Conservation (phyloP, 1,140 invertebrate species). For the Paramacrobiotus metropolitanus region DNA sequence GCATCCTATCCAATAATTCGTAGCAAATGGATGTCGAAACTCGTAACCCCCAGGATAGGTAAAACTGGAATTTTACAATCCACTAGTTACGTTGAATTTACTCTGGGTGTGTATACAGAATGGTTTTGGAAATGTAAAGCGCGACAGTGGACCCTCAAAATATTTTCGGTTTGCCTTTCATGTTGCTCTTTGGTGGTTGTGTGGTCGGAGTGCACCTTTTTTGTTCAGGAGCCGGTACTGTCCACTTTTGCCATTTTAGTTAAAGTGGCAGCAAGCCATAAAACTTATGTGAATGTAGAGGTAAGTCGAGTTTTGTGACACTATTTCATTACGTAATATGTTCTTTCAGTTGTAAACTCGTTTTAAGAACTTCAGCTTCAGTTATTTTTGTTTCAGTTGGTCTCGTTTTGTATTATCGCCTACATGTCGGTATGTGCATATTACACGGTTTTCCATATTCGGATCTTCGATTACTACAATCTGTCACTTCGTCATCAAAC, state of each 20-base stretch:
- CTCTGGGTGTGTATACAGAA: conserved; percentile 33
- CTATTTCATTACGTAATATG: neutral
- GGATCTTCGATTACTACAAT: conserved; percentile 87
- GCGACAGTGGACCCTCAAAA: conserved; percentile 44
- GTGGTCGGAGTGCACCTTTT: conserved; percentile 97
- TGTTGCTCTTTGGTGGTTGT: conserved; percentile 67
- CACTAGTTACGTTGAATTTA: neutral
- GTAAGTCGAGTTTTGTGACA: conserved; percentile 30
- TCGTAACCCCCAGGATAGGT: neutral
- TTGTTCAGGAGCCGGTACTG: conserved; percentile 60
- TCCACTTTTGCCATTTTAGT: conserved; percentile 85
- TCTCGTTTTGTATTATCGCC: conserved; percentile 66
- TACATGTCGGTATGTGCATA: conserved; percentile 94
- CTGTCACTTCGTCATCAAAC: conserved; percentile 89
- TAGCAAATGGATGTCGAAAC: neutral
- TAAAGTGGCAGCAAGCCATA: conserved; percentile 45
- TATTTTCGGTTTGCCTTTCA: conserved; percentile 43
- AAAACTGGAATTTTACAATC: neutral
- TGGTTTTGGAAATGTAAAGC: conserved; percentile 84
- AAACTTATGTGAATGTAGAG: conserved; percentile 87
- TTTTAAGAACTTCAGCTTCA: neutral
- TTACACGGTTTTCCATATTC: conserved; percentile 85
- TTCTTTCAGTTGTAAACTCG: neutral
- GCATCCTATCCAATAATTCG: neutral
- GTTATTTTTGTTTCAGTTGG: conserved; percentile 31